Evolutionary conservation across 2,888 invertebrate species (phyloP).

Genomic region (Cryptocheilus praepositus): DNA sequence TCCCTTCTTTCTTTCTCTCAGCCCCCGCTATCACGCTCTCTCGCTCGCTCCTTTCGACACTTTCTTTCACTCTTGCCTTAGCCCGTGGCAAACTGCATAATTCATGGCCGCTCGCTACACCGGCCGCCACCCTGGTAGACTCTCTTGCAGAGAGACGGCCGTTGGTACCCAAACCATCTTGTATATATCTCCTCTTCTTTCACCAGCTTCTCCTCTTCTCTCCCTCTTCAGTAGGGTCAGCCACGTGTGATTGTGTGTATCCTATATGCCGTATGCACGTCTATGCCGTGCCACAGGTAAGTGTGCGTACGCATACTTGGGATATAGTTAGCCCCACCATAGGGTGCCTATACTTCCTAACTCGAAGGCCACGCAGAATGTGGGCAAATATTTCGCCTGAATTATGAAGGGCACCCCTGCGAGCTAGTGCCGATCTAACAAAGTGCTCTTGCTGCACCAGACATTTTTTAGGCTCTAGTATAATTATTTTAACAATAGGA

Average conservation of each 20-base stretch:
- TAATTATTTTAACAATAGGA: neutral
- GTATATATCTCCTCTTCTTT: slow-evolving; percentile 39
- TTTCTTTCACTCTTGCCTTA: slow-evolving; percentile 44
- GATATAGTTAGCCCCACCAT: slow-evolving; percentile 60
- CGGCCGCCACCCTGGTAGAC: slow-evolving; percentile 51
- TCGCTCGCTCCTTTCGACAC: slow-evolving; percentile 23
- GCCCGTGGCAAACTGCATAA: slow-evolving; percentile 73
- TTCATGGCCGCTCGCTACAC: slow-evolving; percentile 68
- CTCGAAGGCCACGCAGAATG: slow-evolving; percentile 55
- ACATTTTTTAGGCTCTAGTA: neutral
- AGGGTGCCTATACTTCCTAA: slow-evolving; percentile 21
- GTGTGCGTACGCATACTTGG: slow-evolving; percentile 20
- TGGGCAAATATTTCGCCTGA: slow-evolving; percentile 71
- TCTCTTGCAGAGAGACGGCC: slow-evolving; percentile 48
- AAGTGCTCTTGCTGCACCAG: slow-evolving; percentile 43
- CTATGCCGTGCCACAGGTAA: slow-evolving; percentile 13
- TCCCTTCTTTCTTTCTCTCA: slow-evolving; percentile 28
- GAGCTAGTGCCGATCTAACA: slow-evolving; percentile 44
- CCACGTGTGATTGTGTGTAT: slow-evolving; percentile 51
- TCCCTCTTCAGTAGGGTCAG: slow-evolving; percentile 45
- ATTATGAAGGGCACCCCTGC: slow-evolving; percentile 55
- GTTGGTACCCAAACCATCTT: slow-evolving; percentile 43
- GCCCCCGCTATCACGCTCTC: slow-evolving; percentile 28
- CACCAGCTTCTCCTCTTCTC: slow-evolving; percentile 28
- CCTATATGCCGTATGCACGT: neutral